Base-by-base conservation (phyloP, 2,113 vertebrate genomes). In the Trachemys scripta region DNA sequence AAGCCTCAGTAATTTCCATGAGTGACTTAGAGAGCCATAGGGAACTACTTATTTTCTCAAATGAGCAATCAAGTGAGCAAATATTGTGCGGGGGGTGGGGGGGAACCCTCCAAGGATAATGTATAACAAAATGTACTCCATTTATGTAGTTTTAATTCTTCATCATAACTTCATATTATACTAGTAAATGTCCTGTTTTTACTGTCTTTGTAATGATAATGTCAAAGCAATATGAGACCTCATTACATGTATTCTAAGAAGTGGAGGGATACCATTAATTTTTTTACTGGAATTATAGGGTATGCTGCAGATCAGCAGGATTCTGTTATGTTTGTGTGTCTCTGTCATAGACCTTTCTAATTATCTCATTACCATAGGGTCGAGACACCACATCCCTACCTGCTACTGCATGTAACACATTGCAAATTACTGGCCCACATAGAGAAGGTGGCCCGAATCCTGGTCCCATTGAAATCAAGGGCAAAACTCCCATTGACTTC, bases 41-140 rank as follows among this genome's bases (percentile, higher is more conserved):
- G 97, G 94, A 97, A 84, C 92, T 92, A 85, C 84, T 97, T 0
- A 97, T 97, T 97, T 97, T 93, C 91, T 93, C 75, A 86, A 97
- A 96, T 97, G 96, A 97, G 81, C 57, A 78, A 95, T 83, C 81
- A 94, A 95, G 90, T 91, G 92, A 95, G 75, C 93, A 95, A 92
- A 54, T 96, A 50, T 88, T 59, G 50, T 82, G 75, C 83, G 53
- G 42, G 42, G 42, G 42, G 45, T 6, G 92, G 95, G 83, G 94
- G n/a, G 1, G 20, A 9, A 47, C 10, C 22, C 24, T 78, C 17
- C 72, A 27, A 27, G 10, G 12, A 27, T 47, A 78, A 93, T 75
- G 75, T 57, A 79, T 50, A 88, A 84, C 53, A 65, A 93, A 95
- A 91, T 88, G 54, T 47, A 80, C 69, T 89, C 86, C 54, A 57